Base-by-base conservation (phyloP, 2,888 invertebrate genomes). In the Tribolium freemani region DNA sequence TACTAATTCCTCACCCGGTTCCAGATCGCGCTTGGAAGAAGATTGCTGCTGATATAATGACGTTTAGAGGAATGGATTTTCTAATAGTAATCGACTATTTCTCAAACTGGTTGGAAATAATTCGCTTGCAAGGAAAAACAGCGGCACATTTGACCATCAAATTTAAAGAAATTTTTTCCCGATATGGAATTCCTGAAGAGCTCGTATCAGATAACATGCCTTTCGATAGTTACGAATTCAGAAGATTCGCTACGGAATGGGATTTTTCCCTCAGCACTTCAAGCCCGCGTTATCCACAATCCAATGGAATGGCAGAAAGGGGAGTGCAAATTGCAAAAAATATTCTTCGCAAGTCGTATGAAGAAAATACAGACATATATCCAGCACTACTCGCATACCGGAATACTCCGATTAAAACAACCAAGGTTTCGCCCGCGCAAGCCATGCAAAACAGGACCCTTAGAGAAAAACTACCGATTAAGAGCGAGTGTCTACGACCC, bases 81-180 rank as follows among this genome's bases (percentile, higher is more conserved):
- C 51, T 80, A 6, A 48, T 79, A 11, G 54, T 79, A 16, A 71
- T 78, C 16, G 80, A 81, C 70, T 80, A 76, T 72, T 71, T 78
- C 58, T 71, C 73, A 3, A 79, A 77, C 16, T 80, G 77, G 78
- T 13, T 80, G 30, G 77, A 80, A 61, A 54, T 79, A 13, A 56
- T 61, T 9, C 51, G n/a, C n/a, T n/a, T n/a, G 51, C 68, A 16
- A 76, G n/a, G 48, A 68, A 46, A 73, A 74, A 58, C 60, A 54
- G 64, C 64, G 6, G 6, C 8, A 31, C 57, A 72, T 44, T 57
- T 76, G 8, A 77, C 77, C 13, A 38, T 6, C 8, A 71, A 72
- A 50, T 67, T 80, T 6, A 75, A 76, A 63, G 38, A 50, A 44
- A 57, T 78, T 8, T 78, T 78, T 74, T 38, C 45, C 3, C n/a